Conservation (phyloP, 2,888 invertebrate genomes). For the Orthosia gracilis region DNA sequence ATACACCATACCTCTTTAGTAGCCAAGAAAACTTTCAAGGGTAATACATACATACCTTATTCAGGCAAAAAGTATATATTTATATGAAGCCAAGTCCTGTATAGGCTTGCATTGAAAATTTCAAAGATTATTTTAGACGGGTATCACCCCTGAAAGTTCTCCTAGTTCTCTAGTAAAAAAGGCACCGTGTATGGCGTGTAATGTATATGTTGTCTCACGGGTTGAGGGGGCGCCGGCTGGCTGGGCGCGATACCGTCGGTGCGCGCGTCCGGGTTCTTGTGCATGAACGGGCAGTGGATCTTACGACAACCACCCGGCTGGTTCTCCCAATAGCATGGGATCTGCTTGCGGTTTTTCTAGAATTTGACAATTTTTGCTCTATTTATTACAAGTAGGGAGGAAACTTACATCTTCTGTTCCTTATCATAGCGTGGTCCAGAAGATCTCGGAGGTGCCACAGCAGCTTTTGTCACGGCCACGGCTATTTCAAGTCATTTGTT, state of each 20-base stretch:
- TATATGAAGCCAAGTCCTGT: too few relatives aligned
- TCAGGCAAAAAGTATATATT: too few relatives aligned
- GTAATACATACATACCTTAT: slow-evolving; percentile 16
- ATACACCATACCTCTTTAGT: slow-evolving; percentile 58
- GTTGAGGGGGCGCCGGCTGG: slow-evolving; percentile 79
- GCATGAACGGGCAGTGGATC: slow-evolving; percentile 96
- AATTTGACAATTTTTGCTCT: slow-evolving; percentile 60
- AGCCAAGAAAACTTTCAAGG: slow-evolving; percentile 57
- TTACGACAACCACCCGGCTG: slow-evolving; percentile 96
- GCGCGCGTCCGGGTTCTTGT: slow-evolving; percentile 91
- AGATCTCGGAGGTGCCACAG: background rate
- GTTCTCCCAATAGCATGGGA: slow-evolving; percentile 97
- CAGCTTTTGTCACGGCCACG: background rate
- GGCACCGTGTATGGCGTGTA: slow-evolving; percentile 59
- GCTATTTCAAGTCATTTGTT: slow-evolving; percentile 1
- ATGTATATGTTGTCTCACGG: slow-evolving; percentile 62
- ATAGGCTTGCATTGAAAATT: background rate
- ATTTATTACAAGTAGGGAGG: slow-evolving; percentile 21
- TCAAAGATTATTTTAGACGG: background rate
- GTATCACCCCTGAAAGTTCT: slow-evolving; percentile 56
- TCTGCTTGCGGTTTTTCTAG: slow-evolving; percentile 95
- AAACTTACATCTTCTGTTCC: slow-evolving; percentile 1
- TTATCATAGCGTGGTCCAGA: background rate
- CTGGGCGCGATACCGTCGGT: slow-evolving; percentile 88
- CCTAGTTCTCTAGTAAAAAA: slow-evolving; percentile 51